A percentile compares a stretch with the other conserved stretches of the same genome.
These are phyloP conservation scores for Umimayanthus kanabou DNA, from an alignment of 92 coral and sea anemone species.

Conservation along the genomic window DNA sequence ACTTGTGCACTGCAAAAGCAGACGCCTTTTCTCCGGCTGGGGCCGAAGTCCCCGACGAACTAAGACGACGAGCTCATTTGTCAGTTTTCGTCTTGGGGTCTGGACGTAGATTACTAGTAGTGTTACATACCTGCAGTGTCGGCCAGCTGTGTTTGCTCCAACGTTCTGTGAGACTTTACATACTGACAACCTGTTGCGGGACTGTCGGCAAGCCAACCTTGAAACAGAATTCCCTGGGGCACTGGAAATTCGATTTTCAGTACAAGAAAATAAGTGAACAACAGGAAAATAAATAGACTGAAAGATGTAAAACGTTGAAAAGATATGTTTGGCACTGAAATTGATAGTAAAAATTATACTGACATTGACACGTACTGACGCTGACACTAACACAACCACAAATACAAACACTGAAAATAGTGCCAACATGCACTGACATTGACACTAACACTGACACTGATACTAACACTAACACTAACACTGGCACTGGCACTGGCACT, in stretches of 20 bases:
- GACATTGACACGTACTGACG: neutral
- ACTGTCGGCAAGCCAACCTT: neutral
- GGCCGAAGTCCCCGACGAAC: too few species aligned
- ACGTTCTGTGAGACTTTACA: neutral
- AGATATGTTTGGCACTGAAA: neutral
- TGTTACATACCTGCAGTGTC: neutral
- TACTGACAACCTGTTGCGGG: neutral
- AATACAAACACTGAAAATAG: neutral
- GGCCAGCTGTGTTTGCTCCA: neutral
- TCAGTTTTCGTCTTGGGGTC: too few species aligned
- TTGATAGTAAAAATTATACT: neutral
- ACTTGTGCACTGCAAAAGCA: too few species aligned
- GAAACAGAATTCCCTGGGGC: neutral
- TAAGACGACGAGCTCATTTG: too few species aligned
- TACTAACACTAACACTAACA: neutral
- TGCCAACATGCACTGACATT: neutral
- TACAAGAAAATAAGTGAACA: neutral
- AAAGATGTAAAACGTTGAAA: too few species aligned
- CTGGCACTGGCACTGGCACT: neutral
- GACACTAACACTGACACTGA: neutral
- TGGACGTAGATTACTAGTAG: neutral
- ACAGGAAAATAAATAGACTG: neutral
- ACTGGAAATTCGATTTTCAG: neutral
- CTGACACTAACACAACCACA: neutral
- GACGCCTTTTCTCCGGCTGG: too few species aligned